Conservation (phyloP, 2,113 vertebrate genomes). For the Syngnathoides biaculeatus region DNA sequence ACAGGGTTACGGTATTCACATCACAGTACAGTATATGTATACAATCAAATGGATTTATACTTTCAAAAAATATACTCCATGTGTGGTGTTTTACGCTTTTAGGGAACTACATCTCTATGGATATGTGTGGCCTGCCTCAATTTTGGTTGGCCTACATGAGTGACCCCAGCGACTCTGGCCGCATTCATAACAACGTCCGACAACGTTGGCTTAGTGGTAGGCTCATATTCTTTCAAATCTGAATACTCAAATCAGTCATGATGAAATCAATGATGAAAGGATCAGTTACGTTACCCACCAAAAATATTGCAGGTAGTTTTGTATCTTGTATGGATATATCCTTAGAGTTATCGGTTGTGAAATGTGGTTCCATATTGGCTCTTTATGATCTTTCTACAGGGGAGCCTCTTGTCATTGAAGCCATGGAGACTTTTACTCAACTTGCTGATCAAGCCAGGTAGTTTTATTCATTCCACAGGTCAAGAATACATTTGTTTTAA, state of each 20-base stretch:
- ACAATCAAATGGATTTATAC: not conserved
- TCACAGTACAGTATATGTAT: not conserved
- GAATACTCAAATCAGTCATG: not conserved
- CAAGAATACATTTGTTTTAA: no score
- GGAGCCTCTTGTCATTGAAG: conserved; percentile 70
- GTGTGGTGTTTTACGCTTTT: conserved; percentile 1
- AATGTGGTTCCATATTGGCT: not conserved
- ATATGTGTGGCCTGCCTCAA: conserved; percentile 63
- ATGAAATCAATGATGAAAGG: not conserved
- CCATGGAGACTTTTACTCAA: conserved; percentile 76
- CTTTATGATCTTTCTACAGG: conserved; percentile 49
- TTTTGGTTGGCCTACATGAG: conserved; percentile 80
- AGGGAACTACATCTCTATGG: conserved; percentile 74
- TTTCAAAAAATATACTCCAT: not conserved
- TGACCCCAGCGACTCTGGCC: conserved; percentile 80
- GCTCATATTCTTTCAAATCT: not conserved
- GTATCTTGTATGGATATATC: not conserved
- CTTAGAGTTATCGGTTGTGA: not conserved
- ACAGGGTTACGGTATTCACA: conserved; percentile 70
- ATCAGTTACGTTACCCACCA: not conserved
- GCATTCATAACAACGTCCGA: conserved; percentile 78
- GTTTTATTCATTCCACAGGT: conserved; percentile 10
- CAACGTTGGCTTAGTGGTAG: conserved; percentile 78
- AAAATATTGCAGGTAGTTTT: not conserved
- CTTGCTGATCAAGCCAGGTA: conserved; percentile 78